Evolutionary conservation across 2,888 invertebrate species (phyloP).

Genomic region (Lycocerus yunnanus): DNA sequence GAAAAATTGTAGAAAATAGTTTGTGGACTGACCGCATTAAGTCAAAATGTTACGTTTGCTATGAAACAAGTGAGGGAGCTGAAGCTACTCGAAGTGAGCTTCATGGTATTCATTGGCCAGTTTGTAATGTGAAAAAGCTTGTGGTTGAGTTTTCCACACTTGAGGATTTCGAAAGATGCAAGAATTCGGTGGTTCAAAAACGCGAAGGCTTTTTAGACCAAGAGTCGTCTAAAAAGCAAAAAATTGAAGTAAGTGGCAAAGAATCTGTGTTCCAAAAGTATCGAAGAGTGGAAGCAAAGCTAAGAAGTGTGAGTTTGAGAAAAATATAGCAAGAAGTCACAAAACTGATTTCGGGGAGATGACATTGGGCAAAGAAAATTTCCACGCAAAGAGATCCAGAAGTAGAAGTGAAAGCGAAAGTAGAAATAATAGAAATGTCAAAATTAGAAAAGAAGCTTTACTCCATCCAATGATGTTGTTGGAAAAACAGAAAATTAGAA

Average conservation of each 20-base stretch:
- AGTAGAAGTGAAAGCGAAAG: conserved; percentile 43
- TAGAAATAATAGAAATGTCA: conserved; percentile 48
- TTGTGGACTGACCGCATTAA: conserved; percentile 99
- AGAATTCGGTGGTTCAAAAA: no score
- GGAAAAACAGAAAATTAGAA: conserved; percentile 47
- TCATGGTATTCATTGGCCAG: conserved; percentile 95
- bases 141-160: conserved; percentile 87
- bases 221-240: conserved; percentile 44
- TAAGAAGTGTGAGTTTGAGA: no score
- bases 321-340: no score
- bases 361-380: no score
- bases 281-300: conserved; percentile 75
- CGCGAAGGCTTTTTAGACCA: no score
- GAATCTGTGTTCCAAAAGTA: conserved; percentile 44
- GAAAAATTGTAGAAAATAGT: conserved; percentile 81
- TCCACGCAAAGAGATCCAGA: no score
- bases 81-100: conserved; percentile 88
- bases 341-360: no score
- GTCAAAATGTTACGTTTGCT: conserved; percentile 90
- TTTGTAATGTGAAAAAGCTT: conserved; percentile 92
- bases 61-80: conserved; percentile 79
- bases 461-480: conserved; percentile 36
- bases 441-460: conserved; percentile 32
- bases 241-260: conserved; percentile 46
- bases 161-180: conserved; percentile 74